phyloP scores from a whole-genome alignment of 2,113 vertebrate genomes.

The Gallinago media region DNA sequence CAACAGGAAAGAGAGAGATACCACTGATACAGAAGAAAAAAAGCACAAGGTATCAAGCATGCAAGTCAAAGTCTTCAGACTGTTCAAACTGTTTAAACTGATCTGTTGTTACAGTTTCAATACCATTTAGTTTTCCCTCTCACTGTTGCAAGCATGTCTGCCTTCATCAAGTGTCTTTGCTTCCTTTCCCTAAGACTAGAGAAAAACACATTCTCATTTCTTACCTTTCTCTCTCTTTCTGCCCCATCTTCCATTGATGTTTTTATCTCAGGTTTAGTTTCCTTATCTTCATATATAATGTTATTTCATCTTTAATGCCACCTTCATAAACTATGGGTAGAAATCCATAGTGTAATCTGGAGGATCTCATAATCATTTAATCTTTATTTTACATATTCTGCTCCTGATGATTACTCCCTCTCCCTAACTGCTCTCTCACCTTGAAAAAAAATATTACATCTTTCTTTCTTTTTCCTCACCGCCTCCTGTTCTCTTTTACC shows the following conservation, averaged over 20 bases:
- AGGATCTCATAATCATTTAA: not conserved
- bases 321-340: not conserved
- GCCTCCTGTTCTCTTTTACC: not conserved
- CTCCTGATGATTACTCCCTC: not conserved
- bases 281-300: not conserved
- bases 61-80: not conserved
- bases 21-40: not conserved
- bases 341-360: not conserved
- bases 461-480: not conserved
- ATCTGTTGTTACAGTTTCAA: not conserved
- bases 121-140: not conserved
- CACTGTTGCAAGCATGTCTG: not conserved
- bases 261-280: not conserved
- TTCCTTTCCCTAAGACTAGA: not conserved
- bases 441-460: not conserved
- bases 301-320: not conserved
- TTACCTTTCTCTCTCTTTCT: not conserved
- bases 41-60: not conserved
- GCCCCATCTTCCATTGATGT: not conserved
- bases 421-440: not conserved
- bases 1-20: not conserved
- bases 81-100: not conserved
- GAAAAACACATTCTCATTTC: not conserved
- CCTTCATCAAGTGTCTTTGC: not conserved
- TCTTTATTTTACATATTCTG: not conserved